These are phyloP conservation scores for Electrona antarctica DNA, from an alignment of 2,113 vertebrate species.

Conservation along the genomic window DNA sequence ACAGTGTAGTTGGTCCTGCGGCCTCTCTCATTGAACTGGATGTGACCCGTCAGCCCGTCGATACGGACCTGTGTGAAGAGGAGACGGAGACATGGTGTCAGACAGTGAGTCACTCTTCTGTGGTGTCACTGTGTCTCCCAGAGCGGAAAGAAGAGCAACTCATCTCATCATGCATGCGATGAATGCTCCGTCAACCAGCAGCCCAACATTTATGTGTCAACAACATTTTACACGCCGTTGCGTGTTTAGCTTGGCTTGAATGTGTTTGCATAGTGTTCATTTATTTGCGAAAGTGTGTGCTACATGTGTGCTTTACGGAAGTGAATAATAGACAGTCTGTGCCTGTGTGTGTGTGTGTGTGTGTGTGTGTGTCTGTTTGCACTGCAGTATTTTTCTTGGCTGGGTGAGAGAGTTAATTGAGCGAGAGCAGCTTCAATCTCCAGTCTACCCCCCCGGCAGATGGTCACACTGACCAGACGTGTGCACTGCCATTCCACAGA, in stretches of 20 bases:
- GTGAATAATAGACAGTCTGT: slow-evolving; percentile 56
- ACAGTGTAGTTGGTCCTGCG: slow-evolving; percentile 95
- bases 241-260: slow-evolving; percentile 23
- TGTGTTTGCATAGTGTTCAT: slow-evolving; percentile 40
- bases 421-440: slow-evolving; percentile 70
- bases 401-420: slow-evolving; percentile 76
- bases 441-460: slow-evolving; percentile 69
- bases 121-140: neutral
- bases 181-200: neutral
- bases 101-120: neutral
- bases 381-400: slow-evolving; percentile 68
- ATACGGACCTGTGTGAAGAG: slow-evolving; percentile 85
- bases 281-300: slow-evolving; percentile 23
- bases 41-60: slow-evolving; percentile 94
- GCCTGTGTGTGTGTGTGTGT: slow-evolving; percentile 13
- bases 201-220: slow-evolving; percentile 10
- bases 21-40: slow-evolving; percentile 98
- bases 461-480: slow-evolving; percentile 61
- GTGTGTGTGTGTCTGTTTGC: slow-evolving; percentile 56
- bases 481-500: slow-evolving; percentile 59
- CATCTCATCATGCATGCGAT: neutral
- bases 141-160: slow-evolving; percentile 21
- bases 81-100: slow-evolving; percentile 22
- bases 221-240: neutral
- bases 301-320: slow-evolving; percentile 32